Conservation (phyloP, 2,888 invertebrate species). For the Protonemura montana region DNA sequence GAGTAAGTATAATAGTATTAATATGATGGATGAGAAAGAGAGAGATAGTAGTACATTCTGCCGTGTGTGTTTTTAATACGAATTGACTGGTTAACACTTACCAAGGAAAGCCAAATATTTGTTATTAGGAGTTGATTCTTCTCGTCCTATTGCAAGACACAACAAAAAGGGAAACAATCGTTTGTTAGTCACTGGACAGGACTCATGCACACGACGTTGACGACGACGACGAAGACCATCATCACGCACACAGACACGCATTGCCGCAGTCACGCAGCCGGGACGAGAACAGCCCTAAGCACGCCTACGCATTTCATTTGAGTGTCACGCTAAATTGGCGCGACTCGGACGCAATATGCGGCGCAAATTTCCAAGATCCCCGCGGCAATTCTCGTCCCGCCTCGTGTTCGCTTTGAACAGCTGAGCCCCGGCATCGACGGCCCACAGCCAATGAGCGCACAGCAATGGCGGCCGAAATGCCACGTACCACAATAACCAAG, state of each 20-base stretch:
- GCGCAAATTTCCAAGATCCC: neutral
- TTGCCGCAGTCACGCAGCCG: neutral
- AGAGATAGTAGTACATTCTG: conserved; percentile 45
- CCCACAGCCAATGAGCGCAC: conserved; percentile 45
- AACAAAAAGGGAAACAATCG: conserved; percentile 75
- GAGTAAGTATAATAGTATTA: neutral
- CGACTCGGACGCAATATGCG: neutral
- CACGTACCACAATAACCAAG: conserved; percentile 17
- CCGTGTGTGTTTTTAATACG: conserved; percentile 51
- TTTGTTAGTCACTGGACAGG: conserved; percentile 50
- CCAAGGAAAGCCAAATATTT: conserved; percentile 95
- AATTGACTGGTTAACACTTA: conserved; percentile 66
- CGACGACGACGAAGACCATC: conserved; percentile 29
- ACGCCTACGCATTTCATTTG: neutral
- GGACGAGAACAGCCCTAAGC: neutral
- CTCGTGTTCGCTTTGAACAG: conserved; percentile 35
- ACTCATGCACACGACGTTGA: conserved; percentile 44
- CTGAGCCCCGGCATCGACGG: conserved; percentile 29
- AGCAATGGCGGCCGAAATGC: conserved; percentile 41
- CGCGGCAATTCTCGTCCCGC: neutral
- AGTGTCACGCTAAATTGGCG: neutral
- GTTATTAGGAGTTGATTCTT: conserved; percentile 95
- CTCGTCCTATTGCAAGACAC: conserved; percentile 82
- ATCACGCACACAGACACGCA: conserved; percentile 19
- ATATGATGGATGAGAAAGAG: conserved; percentile 7